Base-by-base conservation (phyloP, 2,888 invertebrate genomes). In the Reticulitermes lucifugus region DNA sequence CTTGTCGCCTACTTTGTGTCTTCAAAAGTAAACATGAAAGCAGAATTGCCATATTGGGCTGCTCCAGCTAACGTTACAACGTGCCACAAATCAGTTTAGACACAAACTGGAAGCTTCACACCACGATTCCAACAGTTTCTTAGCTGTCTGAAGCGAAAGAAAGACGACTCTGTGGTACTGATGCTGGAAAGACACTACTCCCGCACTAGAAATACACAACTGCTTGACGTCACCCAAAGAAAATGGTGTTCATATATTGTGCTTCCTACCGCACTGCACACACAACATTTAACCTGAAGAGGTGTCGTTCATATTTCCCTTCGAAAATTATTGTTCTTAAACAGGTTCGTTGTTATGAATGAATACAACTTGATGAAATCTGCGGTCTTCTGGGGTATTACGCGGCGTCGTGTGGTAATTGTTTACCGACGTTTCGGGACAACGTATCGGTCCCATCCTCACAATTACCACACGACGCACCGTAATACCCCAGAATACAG, bases 121-220 rank as follows among this genome's bases (percentile, higher is more conserved):
- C 81, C 82, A 41, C 87, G 87, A 87, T 87, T 88, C 55, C 73
- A 88, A 35, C 65, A 85, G 21, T 88, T 86, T 82, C n/a, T 87
- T 70, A 55, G 83, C 35, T 85, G 86, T 85, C 55, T 83, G 51
- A 83, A 86, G 18, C 84, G 83, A 51, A 86, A 87, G 60, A 71
- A 79, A 65, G 87, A 88, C 43, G 80, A 88, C 81, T 88, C 88
- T 60, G 87, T 89, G 12, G 80, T 89, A 35, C 86, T 89, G n/a
- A 21, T 87, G 21, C 87, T 21, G 3, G 85, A 87, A 83, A 86
- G 87, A 7, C 87, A 87, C 79, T 85, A 22, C 60, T 81, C 82
- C 75, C 87, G 87, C 75, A 87, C 84, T 10, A 83, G 86, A 70
- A 88, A 86, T 51, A 35, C 85, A 18, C 18, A 25, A 21, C 25